Evolutionary conservation across 2,888 invertebrate genomes (phyloP).

Genomic region (Meloe dianella): DNA sequence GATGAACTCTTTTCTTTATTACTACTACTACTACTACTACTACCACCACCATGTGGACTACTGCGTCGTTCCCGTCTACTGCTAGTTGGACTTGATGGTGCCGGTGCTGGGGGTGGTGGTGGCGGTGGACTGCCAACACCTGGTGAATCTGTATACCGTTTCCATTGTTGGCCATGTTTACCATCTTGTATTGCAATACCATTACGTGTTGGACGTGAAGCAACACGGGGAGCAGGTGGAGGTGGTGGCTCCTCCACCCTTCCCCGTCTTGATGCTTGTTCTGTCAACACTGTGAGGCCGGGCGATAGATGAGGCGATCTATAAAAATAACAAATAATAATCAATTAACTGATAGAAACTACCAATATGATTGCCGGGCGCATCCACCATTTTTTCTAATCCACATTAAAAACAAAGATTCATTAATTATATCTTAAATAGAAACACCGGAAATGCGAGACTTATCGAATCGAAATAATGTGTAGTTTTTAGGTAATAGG

Average conservation of each 20-base stretch:
- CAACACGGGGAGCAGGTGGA: slow-evolving; percentile 53
- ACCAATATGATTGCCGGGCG: neutral
- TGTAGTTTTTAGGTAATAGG: neutral
- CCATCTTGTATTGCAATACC: slow-evolving; percentile 49
- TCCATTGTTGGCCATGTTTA: slow-evolving; percentile 65
- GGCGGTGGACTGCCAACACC: slow-evolving; percentile 68
- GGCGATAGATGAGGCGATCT: slow-evolving; percentile 50
- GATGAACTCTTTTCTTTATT: slow-evolving; percentile 55
- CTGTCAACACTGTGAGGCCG: slow-evolving; percentile 65
- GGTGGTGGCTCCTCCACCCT: slow-evolving; percentile 62
- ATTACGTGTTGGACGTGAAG: slow-evolving; percentile 49
- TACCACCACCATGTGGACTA: slow-evolving; percentile 54
- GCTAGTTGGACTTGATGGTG: slow-evolving; percentile 58
- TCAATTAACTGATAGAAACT: too few species aligned
- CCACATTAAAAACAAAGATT: neutral
- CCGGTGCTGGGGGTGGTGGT: slow-evolving; percentile 62
- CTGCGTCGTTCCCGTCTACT: slow-evolving; percentile 56
- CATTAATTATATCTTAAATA: too few species aligned
- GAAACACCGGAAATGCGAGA: neutral
- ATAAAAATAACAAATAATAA: slow-evolving; percentile 28
- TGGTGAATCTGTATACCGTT: slow-evolving; percentile 70
- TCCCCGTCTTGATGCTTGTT: slow-evolving; percentile 65
- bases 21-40: slow-evolving; percentile 39
- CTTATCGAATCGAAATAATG: neutral
- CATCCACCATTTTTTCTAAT: neutral